These are phyloP conservation scores for Nycticebus coucang DNA, from an alignment of 2,113 vertebrate species.

Conservation along the genomic window DNA sequence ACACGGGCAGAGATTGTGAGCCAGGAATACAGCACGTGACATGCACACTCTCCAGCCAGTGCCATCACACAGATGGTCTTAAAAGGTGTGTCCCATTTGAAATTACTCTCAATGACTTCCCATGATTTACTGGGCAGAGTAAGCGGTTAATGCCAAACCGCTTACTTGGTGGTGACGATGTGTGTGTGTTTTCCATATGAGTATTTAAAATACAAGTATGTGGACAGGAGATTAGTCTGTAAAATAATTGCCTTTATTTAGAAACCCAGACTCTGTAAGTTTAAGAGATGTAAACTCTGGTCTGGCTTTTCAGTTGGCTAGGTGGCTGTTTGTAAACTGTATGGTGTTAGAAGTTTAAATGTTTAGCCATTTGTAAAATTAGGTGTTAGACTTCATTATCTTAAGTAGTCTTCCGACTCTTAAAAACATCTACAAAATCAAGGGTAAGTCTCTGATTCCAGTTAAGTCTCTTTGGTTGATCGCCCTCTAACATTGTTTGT, in stretches of 20 bases:
- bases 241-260: not conserved
- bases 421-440: too few relatives aligned
- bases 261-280: rapidly evolving
- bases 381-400: too few relatives aligned
- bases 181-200: rapidly evolving
- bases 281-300: rapidly evolving
- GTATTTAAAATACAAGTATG: rapidly evolving
- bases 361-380: not conserved
- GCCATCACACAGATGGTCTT: not conserved
- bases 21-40: too few relatives aligned
- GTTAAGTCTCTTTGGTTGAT: rapidly evolving
- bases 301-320: not conserved
- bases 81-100: too few relatives aligned
- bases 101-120: not conserved
- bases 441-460: rapidly evolving
- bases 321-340: not conserved
- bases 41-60: too few relatives aligned
- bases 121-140: rapidly evolving
- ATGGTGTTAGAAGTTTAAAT: not conserved
- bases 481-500: rapidly evolving
- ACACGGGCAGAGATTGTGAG: too few relatives aligned
- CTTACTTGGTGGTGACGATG: rapidly evolving
- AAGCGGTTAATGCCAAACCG: rapidly evolving
- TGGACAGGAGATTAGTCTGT: rapidly evolving
- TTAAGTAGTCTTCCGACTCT: not conserved